Evolutionary conservation across 2,113 vertebrate genomes (phyloP).

Genomic region (Panthera uncia): DNA sequence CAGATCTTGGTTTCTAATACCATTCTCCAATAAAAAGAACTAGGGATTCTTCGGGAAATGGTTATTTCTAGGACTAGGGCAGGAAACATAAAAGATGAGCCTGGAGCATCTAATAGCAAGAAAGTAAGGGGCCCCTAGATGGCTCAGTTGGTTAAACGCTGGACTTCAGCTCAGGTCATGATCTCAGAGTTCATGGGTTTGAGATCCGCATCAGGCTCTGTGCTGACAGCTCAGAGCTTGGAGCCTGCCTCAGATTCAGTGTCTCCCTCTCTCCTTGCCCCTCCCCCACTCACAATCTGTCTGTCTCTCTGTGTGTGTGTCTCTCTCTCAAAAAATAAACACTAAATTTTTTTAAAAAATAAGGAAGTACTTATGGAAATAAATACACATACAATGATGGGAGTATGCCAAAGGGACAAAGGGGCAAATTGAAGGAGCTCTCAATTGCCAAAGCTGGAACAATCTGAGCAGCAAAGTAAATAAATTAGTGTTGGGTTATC

Average conservation of each 20-base stretch:
- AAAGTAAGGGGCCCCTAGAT: neutral
- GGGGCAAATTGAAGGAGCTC: neutral
- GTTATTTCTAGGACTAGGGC: neutral
- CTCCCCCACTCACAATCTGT: no score
- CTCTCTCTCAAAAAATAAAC: no score
- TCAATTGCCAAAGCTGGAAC: neutral
- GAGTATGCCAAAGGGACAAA: neutral
- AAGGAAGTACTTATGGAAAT: neutral
- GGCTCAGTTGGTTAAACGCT: no score
- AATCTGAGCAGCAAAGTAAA: neutral
- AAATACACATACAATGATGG: neutral
- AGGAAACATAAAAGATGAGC: neutral
- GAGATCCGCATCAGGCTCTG: no score
- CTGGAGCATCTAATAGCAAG: neutral
- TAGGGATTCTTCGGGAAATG: neutral
- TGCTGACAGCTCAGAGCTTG: no score
- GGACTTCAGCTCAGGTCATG: no score
- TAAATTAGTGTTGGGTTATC: neutral
- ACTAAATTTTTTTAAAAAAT: neutral
- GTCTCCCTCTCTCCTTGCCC: no score
- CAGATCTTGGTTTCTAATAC: neutral
- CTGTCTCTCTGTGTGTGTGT: no score
- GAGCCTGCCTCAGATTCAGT: no score
- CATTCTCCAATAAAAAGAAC: conserved; percentile 2
- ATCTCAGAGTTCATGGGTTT: no score